Evolutionary conservation across 2,888 invertebrate species (phyloP).

Genomic region (Schrankia costaestrigalis): DNA sequence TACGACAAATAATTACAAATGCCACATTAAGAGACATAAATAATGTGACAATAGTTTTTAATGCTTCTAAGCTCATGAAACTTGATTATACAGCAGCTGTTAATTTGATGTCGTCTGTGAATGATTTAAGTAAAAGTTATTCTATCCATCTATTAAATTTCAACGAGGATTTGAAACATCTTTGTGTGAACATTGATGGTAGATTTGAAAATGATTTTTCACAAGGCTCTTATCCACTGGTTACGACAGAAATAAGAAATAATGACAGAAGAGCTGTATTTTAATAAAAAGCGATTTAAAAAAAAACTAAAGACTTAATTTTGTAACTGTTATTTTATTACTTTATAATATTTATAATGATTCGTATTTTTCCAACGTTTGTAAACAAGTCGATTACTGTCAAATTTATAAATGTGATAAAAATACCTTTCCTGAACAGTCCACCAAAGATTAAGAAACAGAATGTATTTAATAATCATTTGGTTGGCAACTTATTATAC

Average conservation of each 20-base stretch:
- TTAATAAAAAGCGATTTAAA: too few species aligned
- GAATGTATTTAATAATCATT: too few species aligned
- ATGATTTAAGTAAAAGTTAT: constrained; percentile 54
- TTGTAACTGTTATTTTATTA: too few species aligned
- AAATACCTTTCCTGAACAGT: too few species aligned
- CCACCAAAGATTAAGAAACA: too few species aligned
- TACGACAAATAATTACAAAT: constrained; percentile 44
- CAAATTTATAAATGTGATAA: too few species aligned
- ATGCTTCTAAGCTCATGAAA: constrained; percentile 52
- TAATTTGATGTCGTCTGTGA: constrained; percentile 55
- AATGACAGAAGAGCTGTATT: too few species aligned
- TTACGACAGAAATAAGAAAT: constrained; percentile 38
- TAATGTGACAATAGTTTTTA: constrained; percentile 48
- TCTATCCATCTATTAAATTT: constrained; percentile 59
- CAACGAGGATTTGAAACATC: constrained; percentile 39
- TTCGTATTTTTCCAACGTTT: too few species aligned
- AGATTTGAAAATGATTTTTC: constrained; percentile 46
- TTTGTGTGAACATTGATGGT: constrained; percentile 52
- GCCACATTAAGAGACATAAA: constrained; percentile 31
- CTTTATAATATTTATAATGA: too few species aligned
- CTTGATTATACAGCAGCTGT: constrained; percentile 65
- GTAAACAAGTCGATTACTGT: too few species aligned
- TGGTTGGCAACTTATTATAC: too few species aligned
- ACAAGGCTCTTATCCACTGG: constrained; percentile 36
- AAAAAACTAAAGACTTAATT: too few species aligned